These are phyloP conservation scores for Chionoecetes opilio DNA, from an alignment of 1,140 invertebrate genomes.

Conservation along the genomic window DNA sequence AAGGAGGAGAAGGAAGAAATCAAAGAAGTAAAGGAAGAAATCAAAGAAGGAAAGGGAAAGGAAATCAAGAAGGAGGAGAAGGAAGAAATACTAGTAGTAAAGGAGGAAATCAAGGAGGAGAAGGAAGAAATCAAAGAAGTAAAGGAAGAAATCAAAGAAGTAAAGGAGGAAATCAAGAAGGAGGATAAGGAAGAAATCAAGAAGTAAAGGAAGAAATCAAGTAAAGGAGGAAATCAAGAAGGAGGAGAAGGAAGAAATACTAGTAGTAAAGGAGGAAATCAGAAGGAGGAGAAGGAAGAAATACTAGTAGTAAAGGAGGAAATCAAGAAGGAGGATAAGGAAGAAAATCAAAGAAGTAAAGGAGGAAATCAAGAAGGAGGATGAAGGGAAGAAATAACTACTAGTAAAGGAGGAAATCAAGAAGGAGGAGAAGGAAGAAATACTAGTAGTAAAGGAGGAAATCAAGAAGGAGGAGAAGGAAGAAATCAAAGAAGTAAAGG, in stretches of 20 bases:
- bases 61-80: neutral
- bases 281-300: neutral
- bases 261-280: neutral
- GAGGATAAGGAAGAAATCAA: neutral
- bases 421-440: conserved; percentile 19
- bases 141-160: neutral
- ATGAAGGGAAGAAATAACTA: neutral
- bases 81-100: too few relatives aligned
- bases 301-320: neutral
- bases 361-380: neutral
- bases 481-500: neutral
- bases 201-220: neutral
- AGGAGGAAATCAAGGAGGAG: neutral
- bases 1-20: neutral
- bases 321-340: too few relatives aligned
- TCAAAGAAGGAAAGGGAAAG: neutral
- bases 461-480: neutral
- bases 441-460: neutral
- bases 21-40: neutral
- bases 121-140: neutral
- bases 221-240: neutral
- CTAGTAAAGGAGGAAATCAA: neutral
- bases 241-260: neutral
- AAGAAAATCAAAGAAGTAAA: neutral
- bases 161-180: neutral